These are phyloP conservation scores for Phyllopteryx taeniolatus DNA, from an alignment of 2,113 vertebrate genomes.

Conservation along the genomic window DNA sequence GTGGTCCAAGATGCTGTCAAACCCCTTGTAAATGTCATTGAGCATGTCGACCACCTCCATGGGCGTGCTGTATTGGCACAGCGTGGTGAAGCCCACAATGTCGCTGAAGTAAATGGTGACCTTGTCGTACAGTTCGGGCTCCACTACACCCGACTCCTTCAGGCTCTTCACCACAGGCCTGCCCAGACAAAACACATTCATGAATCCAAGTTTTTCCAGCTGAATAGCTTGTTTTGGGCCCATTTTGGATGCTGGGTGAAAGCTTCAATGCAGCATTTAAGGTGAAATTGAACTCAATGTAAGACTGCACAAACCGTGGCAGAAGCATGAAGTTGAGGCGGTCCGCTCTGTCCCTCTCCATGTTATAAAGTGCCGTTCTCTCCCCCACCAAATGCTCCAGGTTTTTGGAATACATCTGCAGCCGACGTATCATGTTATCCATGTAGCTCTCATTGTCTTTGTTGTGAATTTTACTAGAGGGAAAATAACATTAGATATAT, in stretches of 20 bases:
- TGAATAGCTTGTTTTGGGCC: background rate
- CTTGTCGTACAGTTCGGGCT: constrained; percentile 92
- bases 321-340: constrained; percentile 93
- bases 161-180: constrained; percentile 93
- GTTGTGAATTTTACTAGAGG: constrained; percentile 84
- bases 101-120: constrained; percentile 98
- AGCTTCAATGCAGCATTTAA: background rate
- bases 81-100: constrained; percentile 95
- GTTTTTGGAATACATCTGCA: constrained; percentile 93
- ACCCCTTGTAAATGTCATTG: constrained; percentile 95
- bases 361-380: constrained; percentile 90
- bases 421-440: constrained; percentile 91
- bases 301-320: constrained; percentile 77
- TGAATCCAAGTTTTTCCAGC: background rate
- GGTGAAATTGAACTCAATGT: too few species aligned
- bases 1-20: constrained; percentile 91
- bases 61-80: constrained; percentile 96
- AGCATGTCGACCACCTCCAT: constrained; percentile 99
- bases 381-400: constrained; percentile 94
- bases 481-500: background rate
- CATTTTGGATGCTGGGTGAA: background rate
- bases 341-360: constrained; percentile 91
- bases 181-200: background rate
- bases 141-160: constrained; percentile 89
- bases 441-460: constrained; percentile 91